A percentile compares a stretch with the other conserved stretches of the same genome.
Conservation (phyloP, 2,797 vertebrate genomes). For the Artibeus jamaicensis region DNA sequence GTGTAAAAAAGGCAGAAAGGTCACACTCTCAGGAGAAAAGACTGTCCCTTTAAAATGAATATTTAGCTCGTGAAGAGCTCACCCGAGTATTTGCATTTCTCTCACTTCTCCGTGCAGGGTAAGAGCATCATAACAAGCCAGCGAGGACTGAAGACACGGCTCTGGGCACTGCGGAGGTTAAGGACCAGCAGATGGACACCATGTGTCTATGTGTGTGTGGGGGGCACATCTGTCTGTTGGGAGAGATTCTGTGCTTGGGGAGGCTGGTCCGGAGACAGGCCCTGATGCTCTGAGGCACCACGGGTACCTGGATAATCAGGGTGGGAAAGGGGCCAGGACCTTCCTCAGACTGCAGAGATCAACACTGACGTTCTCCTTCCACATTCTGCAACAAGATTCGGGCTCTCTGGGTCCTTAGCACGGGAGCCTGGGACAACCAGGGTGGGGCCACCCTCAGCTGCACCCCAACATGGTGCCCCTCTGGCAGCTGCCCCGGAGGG, state of each 20-base stretch:
- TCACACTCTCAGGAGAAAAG: background rate
- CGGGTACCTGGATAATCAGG: background rate
- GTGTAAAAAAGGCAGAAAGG: background rate
- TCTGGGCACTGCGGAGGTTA: background rate
- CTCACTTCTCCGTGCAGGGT: background rate
- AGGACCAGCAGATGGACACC: background rate
- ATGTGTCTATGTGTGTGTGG: fast-evolving
- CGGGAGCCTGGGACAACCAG: background rate
- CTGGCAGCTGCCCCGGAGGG: background rate
- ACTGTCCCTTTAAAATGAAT: background rate
- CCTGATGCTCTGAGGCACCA: background rate
- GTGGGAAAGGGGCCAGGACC: background rate
- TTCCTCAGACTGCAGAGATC: background rate
- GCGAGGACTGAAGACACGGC: background rate
- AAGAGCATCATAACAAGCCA: background rate
- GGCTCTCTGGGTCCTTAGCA: background rate
- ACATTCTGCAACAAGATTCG: background rate
- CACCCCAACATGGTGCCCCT: fast-evolving
- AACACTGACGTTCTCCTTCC: background rate
- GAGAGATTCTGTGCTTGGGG: background rate
- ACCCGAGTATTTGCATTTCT: background rate
- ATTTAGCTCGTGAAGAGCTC: background rate
- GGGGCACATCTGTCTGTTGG: background rate
- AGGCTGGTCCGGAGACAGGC: background rate
- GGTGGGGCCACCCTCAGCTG: background rate